These are phyloP conservation scores for Sebastes hubbsi DNA, from an alignment of 2,797 vertebrate species.

Conservation along the genomic window DNA sequence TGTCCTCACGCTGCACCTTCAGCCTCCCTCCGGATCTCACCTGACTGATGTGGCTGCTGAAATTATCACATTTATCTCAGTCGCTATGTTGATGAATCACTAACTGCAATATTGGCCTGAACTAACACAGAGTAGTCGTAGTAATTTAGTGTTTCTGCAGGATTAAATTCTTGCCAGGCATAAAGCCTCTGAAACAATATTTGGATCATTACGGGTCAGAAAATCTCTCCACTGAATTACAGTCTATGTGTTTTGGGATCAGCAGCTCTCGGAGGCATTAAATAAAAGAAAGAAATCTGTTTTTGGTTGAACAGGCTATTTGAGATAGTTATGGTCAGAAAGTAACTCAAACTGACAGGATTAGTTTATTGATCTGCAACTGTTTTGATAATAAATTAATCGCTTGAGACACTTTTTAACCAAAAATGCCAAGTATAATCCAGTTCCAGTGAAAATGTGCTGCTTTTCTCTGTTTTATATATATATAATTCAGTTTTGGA, in stretches of 20 bases:
- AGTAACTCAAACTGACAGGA: background rate
- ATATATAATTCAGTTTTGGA: too few relatives aligned
- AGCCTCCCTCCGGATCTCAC: constrained; percentile 12
- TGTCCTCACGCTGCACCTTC: constrained; percentile 28
- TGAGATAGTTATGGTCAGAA: too few relatives aligned
- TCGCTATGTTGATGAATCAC: background rate
- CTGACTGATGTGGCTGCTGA: background rate
- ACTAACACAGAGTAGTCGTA: background rate
- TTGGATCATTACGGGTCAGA: background rate
- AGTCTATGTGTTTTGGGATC: background rate
- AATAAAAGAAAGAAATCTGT: background rate
- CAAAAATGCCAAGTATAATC: background rate
- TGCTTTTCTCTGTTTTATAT: background rate
- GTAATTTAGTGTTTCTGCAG: background rate
- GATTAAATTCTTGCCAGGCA: background rate
- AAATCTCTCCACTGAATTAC: background rate
- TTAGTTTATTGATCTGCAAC: background rate
- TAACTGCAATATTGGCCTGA: background rate
- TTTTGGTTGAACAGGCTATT: background rate
- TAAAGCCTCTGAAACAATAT: background rate
- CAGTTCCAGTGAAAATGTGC: background rate
- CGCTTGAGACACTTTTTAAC: background rate
- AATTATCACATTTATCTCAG: background rate
- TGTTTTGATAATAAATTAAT: background rate
- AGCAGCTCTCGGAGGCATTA: background rate